Evolutionary conservation across 2,797 vertebrate genomes (phyloP), one percentile per base, ranked within the genome.

Genomic region (Spea hammondii): DNA sequence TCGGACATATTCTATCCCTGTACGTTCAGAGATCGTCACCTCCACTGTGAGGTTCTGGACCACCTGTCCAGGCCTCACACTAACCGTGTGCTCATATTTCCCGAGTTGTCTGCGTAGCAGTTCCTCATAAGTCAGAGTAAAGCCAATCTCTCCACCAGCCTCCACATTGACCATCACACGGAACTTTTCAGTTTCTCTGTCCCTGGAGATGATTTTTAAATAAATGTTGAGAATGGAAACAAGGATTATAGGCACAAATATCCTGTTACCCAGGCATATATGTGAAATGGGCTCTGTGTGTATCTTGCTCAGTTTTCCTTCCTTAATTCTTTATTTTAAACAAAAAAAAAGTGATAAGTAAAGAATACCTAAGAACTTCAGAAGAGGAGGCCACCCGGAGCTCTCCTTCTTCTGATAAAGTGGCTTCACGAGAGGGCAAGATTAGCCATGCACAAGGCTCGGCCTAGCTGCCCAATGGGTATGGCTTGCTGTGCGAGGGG

Each of bases 111-210:
- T 87, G 5, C 87, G 87, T 8, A 95, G 70, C 78, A 95, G 85
- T 85, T 96, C 92, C 82, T 97, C 93, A 0, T 94, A 96, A 70
- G 88, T 79, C 74, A 95, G 80, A 2, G 84, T 86, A 84, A 96
- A 96, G 74, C 87, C 90, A 72, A 92, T 84, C 1, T 85, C 87
- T 13, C 87, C 83, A 10, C 92, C 91, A 0, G 91, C 84, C 5
- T 91, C 92, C 4, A 95, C 91, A 1, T 87, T 95, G 60, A 93
- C 91, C 0, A 91, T 93, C 49, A 96, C 93, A 0, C 89, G 87
- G 70, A 96, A 95, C 87, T 91, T 95, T 84, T 96, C 94, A 0
- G 88, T 91, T 86, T 97, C 93, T 72, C 89, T 83, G 77, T 95
- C 92, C 84, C 93, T 96, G 79, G 5, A 48, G 79, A 82, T 6